Percentiles rank a stretch among this genome's conserved stretches.
Conservation (phyloP, 2,113 vertebrate species). For the Nothobranchius furzeri region DNA sequence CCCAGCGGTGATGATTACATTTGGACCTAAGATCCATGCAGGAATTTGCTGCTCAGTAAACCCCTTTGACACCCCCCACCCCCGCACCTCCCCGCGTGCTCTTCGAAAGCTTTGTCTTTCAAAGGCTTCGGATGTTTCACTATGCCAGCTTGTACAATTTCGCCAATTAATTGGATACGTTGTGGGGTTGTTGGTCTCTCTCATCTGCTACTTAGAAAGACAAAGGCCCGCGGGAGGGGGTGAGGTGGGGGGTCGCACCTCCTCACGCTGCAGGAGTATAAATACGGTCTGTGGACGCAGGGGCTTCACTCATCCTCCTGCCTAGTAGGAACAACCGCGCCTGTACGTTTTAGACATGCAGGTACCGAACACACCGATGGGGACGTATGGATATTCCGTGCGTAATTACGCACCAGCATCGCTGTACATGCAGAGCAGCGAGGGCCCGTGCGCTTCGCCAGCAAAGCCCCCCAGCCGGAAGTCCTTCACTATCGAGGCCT, state of each 20-base stretch:
- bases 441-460: constrained; percentile 25
- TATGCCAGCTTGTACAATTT: constrained; percentile 80
- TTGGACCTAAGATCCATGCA: constrained; percentile 78
- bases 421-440: constrained; percentile 51
- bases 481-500: constrained; percentile 82
- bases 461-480: constrained; percentile 66
- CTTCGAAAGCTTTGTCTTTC: constrained; percentile 78
- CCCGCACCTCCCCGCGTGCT: constrained; percentile 52
- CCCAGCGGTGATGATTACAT: constrained; percentile 65
- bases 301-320: constrained; percentile 45
- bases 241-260: constrained; percentile 79
- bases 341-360: constrained; percentile 56
- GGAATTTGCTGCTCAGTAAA: constrained; percentile 79
- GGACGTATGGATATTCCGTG: constrained; percentile 62
- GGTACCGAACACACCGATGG: constrained; percentile 50
- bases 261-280: constrained; percentile 68
- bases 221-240: constrained; percentile 50
- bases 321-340: constrained; percentile 2
- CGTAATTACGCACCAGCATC: constrained; percentile 61
- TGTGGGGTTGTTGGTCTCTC: constrained; percentile 79
- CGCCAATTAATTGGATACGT: constrained; percentile 85
- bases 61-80: constrained; percentile 26
- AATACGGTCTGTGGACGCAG: constrained; percentile 31
- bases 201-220: constrained; percentile 81
- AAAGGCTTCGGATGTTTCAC: constrained; percentile 77